Percentiles rank a stretch among this genome's conserved stretches.
These are phyloP conservation scores for Thermophis baileyi DNA, from an alignment of 2,113 vertebrate species.

Conservation along the genomic window DNA sequence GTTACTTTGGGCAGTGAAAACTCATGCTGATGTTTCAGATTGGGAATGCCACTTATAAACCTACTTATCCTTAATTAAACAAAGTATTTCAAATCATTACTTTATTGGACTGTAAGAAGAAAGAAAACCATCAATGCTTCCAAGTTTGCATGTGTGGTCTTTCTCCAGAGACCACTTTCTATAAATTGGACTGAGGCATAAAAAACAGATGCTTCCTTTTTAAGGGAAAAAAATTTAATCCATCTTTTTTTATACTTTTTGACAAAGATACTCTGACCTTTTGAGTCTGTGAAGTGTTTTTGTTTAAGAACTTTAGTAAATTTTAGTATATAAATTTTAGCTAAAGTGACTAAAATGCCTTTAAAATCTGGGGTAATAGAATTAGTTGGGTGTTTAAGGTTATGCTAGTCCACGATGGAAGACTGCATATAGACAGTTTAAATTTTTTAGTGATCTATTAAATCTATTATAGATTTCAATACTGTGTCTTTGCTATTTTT, in stretches of 20 bases:
- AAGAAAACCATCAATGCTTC: slow-evolving; percentile 1
- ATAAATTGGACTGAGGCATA: slow-evolving; percentile 9
- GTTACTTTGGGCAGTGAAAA: not conserved
- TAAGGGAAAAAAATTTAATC: not conserved
- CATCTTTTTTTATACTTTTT: slow-evolving; percentile 7
- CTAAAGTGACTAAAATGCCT: not conserved
- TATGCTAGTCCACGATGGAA: not conserved
- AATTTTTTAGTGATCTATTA: not conserved
- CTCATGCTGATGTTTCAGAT: not conserved
- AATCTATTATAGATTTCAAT: not conserved
- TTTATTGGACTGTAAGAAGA: slow-evolving; percentile 5
- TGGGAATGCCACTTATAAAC: not conserved
- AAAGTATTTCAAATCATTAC: slow-evolving; percentile 10
- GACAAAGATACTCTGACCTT: not conserved
- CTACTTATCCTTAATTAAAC: slow-evolving; percentile 30
- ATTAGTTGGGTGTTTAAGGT: not conserved
- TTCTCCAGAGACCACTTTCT: slow-evolving; percentile 10
- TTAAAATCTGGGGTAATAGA: not conserved
- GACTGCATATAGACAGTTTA: not conserved
- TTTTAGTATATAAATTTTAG: not conserved
- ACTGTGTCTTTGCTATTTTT: not conserved
- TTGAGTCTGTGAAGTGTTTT: not conserved
- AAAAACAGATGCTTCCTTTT: slow-evolving; percentile 22
- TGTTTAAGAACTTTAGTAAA: not conserved
- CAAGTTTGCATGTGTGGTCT: slow-evolving; percentile 24